Evolutionary conservation across 2,113 vertebrate genomes (phyloP).

Genomic region (Camelus dromedarius): DNA sequence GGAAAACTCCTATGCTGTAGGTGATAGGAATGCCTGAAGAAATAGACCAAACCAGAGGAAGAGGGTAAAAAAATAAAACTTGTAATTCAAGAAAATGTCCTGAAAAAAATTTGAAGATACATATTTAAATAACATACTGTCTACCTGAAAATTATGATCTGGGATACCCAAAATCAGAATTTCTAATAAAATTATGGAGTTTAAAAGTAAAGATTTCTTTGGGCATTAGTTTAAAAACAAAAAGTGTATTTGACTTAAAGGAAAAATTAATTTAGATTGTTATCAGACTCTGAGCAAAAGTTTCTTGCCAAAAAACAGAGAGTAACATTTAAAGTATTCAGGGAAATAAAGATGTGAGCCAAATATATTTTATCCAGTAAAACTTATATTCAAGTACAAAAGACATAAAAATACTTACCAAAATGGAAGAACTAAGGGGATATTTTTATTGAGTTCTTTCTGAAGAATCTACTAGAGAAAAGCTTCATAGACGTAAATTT

Average conservation of each 20-base stretch:
- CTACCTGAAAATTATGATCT: neutral
- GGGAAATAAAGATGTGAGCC: slow-evolving; percentile 15
- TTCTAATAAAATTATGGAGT: neutral
- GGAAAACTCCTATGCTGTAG: neutral
- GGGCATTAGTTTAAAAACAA: neutral
- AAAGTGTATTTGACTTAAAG: neutral
- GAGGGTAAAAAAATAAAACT: neutral
- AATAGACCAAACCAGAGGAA: neutral
- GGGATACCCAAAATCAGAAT: neutral
- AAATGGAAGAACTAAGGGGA: neutral
- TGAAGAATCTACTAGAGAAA: neutral
- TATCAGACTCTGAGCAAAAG: neutral
- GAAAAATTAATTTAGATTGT: slow-evolving; percentile 8
- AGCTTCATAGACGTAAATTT: neutral
- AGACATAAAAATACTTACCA: neutral
- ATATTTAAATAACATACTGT: neutral
- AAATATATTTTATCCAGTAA: neutral
- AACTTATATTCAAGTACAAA: neutral
- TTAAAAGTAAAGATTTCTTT: neutral
- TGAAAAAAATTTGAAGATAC: neutral
- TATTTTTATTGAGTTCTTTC: neutral
- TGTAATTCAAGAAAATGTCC: neutral
- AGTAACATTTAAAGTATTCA: slow-evolving; percentile 30
- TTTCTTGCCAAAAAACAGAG: neutral
- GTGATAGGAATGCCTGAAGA: neutral